phyloP scores from a whole-genome alignment of 2,797 vertebrate genomes.

The Xenentodon cancila region DNA sequence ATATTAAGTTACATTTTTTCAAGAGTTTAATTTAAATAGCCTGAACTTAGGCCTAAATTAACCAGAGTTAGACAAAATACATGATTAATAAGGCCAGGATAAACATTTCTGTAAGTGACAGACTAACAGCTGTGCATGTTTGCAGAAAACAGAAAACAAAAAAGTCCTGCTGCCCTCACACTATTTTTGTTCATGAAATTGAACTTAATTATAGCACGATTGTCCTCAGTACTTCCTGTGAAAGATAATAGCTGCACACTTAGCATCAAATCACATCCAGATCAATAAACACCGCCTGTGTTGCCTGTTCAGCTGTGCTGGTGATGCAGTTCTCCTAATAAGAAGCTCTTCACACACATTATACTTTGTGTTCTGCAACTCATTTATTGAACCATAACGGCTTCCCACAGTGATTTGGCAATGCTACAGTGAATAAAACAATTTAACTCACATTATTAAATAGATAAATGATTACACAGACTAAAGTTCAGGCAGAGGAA shows the following conservation, averaged over 20 bases:
- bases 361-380: slow-evolving; percentile 46
- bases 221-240: slow-evolving; percentile 37
- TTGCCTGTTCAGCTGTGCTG: slow-evolving; percentile 54
- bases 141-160: too few species aligned
- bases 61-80: slow-evolving; percentile 23
- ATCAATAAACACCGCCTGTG: slow-evolving; percentile 61
- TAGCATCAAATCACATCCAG: slow-evolving; percentile 63
- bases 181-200: slow-evolving; percentile 37
- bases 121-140: too few species aligned
- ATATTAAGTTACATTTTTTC: not conserved
- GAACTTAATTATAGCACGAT: slow-evolving; percentile 44
- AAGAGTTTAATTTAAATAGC: slow-evolving; percentile 20
- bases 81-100: not conserved
- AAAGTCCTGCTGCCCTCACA: slow-evolving; percentile 31
- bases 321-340: slow-evolving; percentile 49
- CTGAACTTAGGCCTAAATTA: slow-evolving; percentile 11
- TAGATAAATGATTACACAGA: slow-evolving; percentile 45
- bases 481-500: slow-evolving; percentile 30
- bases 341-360: slow-evolving; percentile 19
- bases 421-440: slow-evolving; percentile 31
- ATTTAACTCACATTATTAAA: slow-evolving; percentile 40
- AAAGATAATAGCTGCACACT: slow-evolving; percentile 50
- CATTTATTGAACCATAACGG: slow-evolving; percentile 45
- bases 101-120: too few species aligned
- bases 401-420: slow-evolving; percentile 34